These are phyloP conservation scores for Bombus vancouverensis DNA, from an alignment of 1,140 invertebrate species.

Conservation along the genomic window DNA sequence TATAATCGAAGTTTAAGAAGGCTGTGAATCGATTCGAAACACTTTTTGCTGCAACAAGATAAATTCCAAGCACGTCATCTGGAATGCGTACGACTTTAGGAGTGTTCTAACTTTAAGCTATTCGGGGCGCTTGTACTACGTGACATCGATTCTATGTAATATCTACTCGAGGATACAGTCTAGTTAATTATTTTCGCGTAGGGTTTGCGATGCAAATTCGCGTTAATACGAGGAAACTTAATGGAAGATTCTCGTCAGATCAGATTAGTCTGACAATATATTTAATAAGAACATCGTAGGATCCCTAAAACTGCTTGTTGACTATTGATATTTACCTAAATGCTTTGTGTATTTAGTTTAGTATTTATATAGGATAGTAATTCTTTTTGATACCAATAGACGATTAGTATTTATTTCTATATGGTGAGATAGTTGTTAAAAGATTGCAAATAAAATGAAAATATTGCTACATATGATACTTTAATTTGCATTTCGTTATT, in stretches of 20 bases:
- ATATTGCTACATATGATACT: neutral
- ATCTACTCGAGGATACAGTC: neutral
- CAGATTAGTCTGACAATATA: neutral
- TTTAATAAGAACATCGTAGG: neutral
- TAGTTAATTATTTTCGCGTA: slow-evolving; percentile 2
- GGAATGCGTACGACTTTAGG: slow-evolving; percentile 5
- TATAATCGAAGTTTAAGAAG: neutral
- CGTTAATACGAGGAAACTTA: neutral
- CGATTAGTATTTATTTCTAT: no score
- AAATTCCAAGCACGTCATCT: neutral
- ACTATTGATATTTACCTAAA: neutral
- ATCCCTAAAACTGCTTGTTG: neutral
- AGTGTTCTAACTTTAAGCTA: neutral
- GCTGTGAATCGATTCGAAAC: neutral
- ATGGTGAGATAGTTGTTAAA: neutral
- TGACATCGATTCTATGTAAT: slow-evolving; percentile 2
- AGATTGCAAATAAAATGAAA: neutral
- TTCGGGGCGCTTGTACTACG: slow-evolving; percentile 16
- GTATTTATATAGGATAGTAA: neutral
- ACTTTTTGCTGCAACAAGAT: neutral
- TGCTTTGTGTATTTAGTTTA: neutral
- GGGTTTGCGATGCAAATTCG: neutral
- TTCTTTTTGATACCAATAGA: no score
- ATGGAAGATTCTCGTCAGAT: neutral
- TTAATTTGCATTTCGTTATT: neutral